These are phyloP conservation scores for Neoseiulus cucumeris DNA, from an alignment of 1,140 invertebrate species.

Conservation along the genomic window DNA sequence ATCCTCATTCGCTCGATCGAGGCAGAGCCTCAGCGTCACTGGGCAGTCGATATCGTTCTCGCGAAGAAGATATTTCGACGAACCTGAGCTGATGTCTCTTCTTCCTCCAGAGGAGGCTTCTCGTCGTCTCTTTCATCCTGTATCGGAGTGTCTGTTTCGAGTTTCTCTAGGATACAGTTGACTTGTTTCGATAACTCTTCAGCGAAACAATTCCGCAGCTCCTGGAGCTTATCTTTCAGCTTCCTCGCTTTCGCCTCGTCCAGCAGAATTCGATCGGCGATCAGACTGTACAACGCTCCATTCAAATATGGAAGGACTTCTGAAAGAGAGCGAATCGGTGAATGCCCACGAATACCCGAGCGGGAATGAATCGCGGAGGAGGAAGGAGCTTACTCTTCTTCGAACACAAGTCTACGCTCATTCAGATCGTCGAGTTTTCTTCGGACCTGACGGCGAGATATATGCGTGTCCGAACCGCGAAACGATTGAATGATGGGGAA, in stretches of 20 bases:
- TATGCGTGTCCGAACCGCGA: no score
- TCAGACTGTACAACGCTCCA: slow-evolving; percentile 37
- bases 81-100: neutral
- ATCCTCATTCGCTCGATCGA: neutral
- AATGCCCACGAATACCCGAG: no score
- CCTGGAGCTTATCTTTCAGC: neutral
- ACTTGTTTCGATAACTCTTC: neutral
- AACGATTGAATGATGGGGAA: no score
- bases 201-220: neutral
- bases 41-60: no score
- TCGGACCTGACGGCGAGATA: no score
- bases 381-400: no score
- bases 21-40: no score
- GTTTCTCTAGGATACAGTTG: neutral
- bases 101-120: neutral
- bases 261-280: slow-evolving; percentile 27
- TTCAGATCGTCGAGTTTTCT: no score
- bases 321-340: no score
- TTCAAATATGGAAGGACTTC: slow-evolving; percentile 39
- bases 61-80: neutral
- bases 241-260: neutral
- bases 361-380: no score
- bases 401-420: no score
- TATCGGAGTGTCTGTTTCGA: neutral
- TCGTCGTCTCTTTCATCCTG: neutral